Percentiles rank a stretch among this genome's conserved stretches.
Evolutionary conservation across 2,113 vertebrate species (phyloP).

Genomic region (Vidua macroura): DNA sequence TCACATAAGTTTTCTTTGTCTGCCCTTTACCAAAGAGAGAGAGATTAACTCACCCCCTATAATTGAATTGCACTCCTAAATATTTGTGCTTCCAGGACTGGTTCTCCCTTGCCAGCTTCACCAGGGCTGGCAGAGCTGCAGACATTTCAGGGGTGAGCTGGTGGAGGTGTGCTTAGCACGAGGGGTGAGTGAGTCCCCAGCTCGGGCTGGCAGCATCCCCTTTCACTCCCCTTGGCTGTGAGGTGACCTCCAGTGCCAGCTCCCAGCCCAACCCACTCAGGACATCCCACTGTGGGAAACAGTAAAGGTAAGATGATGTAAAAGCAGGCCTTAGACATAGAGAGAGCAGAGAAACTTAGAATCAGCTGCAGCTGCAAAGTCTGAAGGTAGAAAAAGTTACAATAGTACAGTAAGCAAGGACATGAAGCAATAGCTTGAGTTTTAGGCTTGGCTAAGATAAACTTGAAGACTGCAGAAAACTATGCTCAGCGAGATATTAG

Average conservation of each 20-base stretch:
- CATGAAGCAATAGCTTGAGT: background rate
- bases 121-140: background rate
- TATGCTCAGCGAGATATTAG: background rate
- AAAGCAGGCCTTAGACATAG: background rate
- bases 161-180: background rate
- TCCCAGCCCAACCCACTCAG: background rate
- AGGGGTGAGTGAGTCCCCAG: background rate
- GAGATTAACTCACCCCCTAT: background rate
- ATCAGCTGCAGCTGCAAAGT: background rate
- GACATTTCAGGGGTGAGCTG: background rate
- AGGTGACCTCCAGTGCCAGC: background rate
- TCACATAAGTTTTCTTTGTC: background rate
- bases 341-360: background rate
- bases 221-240: background rate
- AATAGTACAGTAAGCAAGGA: background rate
- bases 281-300: background rate
- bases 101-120: background rate
- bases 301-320: background rate
- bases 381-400: background rate
- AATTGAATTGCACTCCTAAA: background rate
- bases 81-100: background rate
- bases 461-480: background rate
- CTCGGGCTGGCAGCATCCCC: background rate
- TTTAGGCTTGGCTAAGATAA: background rate
- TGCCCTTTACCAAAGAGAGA: background rate